These are phyloP conservation scores for Trichonephila clavipes DNA, from an alignment of 1,140 invertebrate species.

Conservation along the genomic window DNA sequence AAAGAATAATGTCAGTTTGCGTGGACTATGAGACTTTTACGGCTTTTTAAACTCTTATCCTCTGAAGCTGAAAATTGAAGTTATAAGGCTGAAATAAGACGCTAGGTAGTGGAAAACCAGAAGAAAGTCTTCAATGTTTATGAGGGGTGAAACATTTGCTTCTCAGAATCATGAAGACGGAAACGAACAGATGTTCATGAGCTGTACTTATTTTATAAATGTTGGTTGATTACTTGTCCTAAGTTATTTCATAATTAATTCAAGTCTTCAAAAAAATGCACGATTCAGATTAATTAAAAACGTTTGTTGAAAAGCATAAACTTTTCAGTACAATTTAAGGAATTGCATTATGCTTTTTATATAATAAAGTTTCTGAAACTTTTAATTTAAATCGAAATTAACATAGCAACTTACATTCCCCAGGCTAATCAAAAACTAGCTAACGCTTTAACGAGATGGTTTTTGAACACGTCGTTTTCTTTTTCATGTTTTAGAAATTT, in stretches of 20 bases:
- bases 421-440: too few relatives aligned
- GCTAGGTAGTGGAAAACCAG: slow-evolving; percentile 28
- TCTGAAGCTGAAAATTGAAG: slow-evolving; percentile 63
- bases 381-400: too few relatives aligned
- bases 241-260: not conserved
- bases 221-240: not conserved
- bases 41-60: slow-evolving; percentile 52
- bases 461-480: too few relatives aligned
- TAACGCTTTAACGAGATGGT: too few relatives aligned
- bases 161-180: not conserved
- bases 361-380: too few relatives aligned
- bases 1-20: slow-evolving; percentile 41
- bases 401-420: too few relatives aligned
- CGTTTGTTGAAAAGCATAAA: too few relatives aligned
- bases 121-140: slow-evolving; percentile 18
- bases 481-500: too few relatives aligned
- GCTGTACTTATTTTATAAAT: not conserved
- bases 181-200: not conserved
- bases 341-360: too few relatives aligned
- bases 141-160: slow-evolving; percentile 29
- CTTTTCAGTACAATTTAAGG: too few relatives aligned
- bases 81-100: slow-evolving; percentile 18
- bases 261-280: not conserved
- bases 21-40: slow-evolving; percentile 47
- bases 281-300: not conserved